Conservation (phyloP, 35 echinoderm and acorn worm species). For the Strongylocentrotus purpuratus region DNA sequence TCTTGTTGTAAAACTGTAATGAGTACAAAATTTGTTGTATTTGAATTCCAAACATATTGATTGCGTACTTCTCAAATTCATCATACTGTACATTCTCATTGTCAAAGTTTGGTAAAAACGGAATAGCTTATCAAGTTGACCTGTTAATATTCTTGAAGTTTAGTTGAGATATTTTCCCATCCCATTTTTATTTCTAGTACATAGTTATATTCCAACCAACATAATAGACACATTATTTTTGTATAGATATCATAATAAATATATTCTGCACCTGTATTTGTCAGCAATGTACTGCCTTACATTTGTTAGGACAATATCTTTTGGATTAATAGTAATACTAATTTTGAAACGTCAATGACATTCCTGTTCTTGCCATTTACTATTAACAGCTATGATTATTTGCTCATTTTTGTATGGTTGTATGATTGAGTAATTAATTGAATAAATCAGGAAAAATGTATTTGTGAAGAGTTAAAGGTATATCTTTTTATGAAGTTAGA, state of each 20-base stretch:
- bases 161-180: not conserved
- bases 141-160: not conserved
- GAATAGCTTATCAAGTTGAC: not conserved
- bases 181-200: not conserved
- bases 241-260: not conserved
- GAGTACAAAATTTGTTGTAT: not conserved
- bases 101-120: not conserved
- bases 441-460: not conserved
- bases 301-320: not conserved
- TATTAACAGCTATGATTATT: not conserved
- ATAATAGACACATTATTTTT: not conserved
- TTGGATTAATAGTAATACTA: not conserved
- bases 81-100: not conserved
- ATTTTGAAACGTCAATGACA: not conserved
- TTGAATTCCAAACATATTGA: not conserved
- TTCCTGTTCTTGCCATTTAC: not conserved
- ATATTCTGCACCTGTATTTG: not conserved
- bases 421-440: not conserved
- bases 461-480: too few relatives aligned
- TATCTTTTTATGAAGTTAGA: not conserved
- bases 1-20: not conserved
- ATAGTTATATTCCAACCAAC: not conserved
- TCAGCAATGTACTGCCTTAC: not conserved
- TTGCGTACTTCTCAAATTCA: not conserved
- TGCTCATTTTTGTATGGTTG: not conserved